A percentile compares a stretch with the other conserved stretches of the same genome.
phyloP scores from a whole-genome alignment of 2,888 invertebrate species.

The Tipula lateralis region DNA sequence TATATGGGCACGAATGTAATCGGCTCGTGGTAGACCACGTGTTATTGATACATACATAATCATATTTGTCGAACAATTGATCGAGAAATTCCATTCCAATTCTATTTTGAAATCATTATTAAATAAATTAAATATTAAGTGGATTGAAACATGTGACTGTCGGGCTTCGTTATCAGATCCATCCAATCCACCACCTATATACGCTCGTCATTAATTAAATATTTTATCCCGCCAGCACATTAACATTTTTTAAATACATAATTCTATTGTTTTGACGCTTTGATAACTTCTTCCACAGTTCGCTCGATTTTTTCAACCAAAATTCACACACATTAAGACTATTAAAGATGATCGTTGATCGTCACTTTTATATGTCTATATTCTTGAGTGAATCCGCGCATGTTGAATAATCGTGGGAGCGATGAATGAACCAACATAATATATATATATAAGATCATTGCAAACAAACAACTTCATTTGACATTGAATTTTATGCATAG shows the following conservation, averaged over 20 bases:
- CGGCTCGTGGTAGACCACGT: background rate
- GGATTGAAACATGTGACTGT: background rate
- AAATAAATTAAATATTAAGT: background rate
- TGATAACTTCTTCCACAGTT: background rate
- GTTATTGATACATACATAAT: too few species aligned
- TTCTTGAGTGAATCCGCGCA: background rate
- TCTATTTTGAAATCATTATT: background rate
- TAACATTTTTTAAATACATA: background rate
- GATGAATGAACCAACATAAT: background rate
- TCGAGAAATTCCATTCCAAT: background rate
- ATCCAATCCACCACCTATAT: background rate
- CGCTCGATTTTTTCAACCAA: background rate
- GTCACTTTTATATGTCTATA: background rate
- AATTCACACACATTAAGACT: background rate
- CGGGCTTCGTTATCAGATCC: background rate
- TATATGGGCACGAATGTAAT: background rate
- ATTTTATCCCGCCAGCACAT: background rate
- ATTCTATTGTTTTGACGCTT: conserved; percentile 24
- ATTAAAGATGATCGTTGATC: background rate
- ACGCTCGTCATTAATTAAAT: background rate
- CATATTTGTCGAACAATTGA: too few species aligned
- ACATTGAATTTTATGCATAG: background rate
- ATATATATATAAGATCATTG: background rate
- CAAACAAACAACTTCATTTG: background rate
- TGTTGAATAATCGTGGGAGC: background rate